Conservation (phyloP, 2,113 vertebrate species). For the Odocoileus virginianus region DNA sequence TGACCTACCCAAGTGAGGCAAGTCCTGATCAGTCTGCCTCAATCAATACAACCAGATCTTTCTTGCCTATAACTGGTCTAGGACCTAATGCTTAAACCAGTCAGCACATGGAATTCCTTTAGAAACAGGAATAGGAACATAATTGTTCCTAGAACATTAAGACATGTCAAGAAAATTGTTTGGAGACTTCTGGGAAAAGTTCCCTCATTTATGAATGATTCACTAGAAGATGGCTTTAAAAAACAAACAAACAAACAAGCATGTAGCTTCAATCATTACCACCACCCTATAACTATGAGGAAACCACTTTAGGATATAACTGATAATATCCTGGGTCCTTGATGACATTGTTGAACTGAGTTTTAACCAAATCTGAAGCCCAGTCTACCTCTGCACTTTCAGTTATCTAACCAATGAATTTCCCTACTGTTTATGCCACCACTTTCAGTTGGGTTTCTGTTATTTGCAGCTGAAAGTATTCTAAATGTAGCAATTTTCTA, state of each 20-base stretch:
- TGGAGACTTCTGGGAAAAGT: neutral
- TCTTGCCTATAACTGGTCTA: neutral
- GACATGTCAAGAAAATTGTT: neutral
- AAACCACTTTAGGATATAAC: neutral
- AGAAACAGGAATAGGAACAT: constrained; percentile 22
- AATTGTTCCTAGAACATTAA: neutral
- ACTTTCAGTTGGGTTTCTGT: neutral
- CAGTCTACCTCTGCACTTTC: neutral
- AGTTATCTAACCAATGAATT: neutral
- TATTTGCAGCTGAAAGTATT: neutral
- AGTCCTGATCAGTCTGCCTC: neutral
- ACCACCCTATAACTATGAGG: neutral
- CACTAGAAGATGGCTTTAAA: neutral
- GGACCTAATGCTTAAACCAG: neutral
- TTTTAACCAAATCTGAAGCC: neutral
- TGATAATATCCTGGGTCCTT: neutral
- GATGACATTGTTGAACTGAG: neutral
- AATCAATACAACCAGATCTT: neutral
- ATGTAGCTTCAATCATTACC: neutral
- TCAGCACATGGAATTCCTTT: neutral
- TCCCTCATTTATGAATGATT: neutral
- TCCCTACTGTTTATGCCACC: neutral
- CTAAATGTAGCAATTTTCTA: neutral
- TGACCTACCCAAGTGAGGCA: neutral
- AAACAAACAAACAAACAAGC: neutral